Conservation (phyloP, 2,113 vertebrate genomes). For the Cairina moschata region DNA sequence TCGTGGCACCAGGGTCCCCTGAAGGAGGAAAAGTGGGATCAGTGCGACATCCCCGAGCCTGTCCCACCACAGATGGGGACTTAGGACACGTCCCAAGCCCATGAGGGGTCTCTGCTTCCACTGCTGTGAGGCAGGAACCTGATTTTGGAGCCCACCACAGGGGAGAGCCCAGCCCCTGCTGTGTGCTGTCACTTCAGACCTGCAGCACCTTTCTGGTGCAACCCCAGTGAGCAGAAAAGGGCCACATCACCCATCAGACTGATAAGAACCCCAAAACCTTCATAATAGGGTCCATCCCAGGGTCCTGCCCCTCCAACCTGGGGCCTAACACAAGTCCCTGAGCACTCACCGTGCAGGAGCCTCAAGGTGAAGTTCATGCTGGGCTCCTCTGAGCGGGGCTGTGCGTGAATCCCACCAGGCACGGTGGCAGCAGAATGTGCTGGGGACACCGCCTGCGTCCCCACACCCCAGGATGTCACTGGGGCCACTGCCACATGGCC, state of each 20-base stretch:
- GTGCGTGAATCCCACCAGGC: background rate
- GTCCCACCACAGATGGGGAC: background rate
- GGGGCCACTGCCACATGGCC: rapidly evolving
- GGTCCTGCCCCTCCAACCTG: rapidly evolving
- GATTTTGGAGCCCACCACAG: background rate
- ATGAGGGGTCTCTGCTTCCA: background rate
- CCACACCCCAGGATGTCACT: background rate
- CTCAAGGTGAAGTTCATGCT: constrained; percentile 31
- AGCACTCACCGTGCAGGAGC: constrained; percentile 33
- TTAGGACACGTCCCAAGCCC: background rate
- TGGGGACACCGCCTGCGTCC: background rate
- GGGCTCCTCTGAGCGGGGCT: rapidly evolving
- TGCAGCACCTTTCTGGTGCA: background rate
- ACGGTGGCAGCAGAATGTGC: rapidly evolving
- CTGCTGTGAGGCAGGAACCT: rapidly evolving
- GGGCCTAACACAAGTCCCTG: background rate
- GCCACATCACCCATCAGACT: background rate
- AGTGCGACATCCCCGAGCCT: too few relatives aligned
- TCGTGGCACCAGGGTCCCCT: background rate
- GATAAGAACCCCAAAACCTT: background rate
- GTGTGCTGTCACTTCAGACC: background rate
- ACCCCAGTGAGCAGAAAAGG: rapidly evolving
- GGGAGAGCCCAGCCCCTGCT: background rate
- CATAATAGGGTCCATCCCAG: background rate
- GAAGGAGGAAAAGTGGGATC: background rate